Conservation (phyloP, 2,113 vertebrate species). For the Lophura nycthemera region DNA sequence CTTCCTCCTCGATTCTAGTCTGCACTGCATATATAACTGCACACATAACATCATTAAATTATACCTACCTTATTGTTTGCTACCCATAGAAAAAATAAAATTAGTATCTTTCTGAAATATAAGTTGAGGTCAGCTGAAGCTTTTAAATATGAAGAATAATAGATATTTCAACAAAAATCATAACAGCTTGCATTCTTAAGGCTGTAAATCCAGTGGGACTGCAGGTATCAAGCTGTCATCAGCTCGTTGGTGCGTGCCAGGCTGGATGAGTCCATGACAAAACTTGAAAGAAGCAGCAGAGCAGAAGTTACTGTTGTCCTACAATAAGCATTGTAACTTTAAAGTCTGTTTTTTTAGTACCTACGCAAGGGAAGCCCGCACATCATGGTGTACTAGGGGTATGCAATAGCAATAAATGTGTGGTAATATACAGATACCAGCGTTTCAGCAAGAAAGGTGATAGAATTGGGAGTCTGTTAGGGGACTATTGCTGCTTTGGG, state of each 20-base stretch:
- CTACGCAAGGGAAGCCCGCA: background rate
- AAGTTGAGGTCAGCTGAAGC: background rate
- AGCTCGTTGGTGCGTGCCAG: background rate
- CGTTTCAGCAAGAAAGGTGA: background rate
- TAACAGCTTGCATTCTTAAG: background rate
- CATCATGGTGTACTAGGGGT: background rate
- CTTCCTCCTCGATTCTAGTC: background rate
- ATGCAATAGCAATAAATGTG: no score
- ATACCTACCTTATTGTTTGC: background rate
- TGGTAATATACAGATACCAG: background rate
- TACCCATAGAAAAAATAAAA: background rate
- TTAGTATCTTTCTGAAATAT: background rate
- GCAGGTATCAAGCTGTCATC: background rate
- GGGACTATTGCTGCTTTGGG: background rate
- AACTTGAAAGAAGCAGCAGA: background rate
- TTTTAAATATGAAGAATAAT: background rate
- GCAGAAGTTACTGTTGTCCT: background rate
- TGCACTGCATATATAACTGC: background rate
- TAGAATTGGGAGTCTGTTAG: background rate
- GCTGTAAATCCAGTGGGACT: background rate
- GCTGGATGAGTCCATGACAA: background rate
- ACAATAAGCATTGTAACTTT: background rate
- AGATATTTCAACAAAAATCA: background rate
- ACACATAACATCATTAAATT: no score
- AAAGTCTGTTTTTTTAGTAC: background rate